Conservation (phyloP, 2,797 vertebrate genomes). For the Lacerta viridis region DNA sequence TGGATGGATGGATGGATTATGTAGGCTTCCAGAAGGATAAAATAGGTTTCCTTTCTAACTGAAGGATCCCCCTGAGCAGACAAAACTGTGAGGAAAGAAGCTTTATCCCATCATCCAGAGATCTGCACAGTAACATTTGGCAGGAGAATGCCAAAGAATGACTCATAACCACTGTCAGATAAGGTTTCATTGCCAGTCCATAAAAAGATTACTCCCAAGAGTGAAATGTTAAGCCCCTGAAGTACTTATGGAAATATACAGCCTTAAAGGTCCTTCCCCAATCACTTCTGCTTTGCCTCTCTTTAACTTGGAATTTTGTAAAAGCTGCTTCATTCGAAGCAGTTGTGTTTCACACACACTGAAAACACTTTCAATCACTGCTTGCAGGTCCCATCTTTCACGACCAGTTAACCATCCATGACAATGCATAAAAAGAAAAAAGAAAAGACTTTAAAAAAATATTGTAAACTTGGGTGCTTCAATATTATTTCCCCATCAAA, state of each 20-base stretch:
- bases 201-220: slow-evolving; percentile 11
- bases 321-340: neutral
- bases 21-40: slow-evolving; percentile 1
- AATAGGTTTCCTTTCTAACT: neutral
- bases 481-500: neutral
- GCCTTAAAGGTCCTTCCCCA: neutral
- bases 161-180: slow-evolving; percentile 1
- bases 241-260: slow-evolving; percentile 12
- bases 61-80: neutral
- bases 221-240: slow-evolving; percentile 1
- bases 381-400: neutral
- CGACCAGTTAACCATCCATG: neutral
- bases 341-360: neutral
- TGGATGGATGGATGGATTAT: neutral
- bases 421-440: neutral
- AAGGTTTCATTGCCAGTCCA: slow-evolving; percentile 14
- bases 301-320: neutral
- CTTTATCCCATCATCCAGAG: neutral
- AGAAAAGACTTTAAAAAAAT: neutral
- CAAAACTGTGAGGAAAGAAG: neutral
- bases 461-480: neutral
- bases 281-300: neutral
- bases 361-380: neutral
- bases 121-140: slow-evolving; percentile 13
- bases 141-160: slow-evolving; percentile 5